A percentile compares a stretch with the other conserved stretches of the same genome.
Evolutionary conservation across 1,140 invertebrate genomes (phyloP).

Genomic region (Plectus sambesii): DNA sequence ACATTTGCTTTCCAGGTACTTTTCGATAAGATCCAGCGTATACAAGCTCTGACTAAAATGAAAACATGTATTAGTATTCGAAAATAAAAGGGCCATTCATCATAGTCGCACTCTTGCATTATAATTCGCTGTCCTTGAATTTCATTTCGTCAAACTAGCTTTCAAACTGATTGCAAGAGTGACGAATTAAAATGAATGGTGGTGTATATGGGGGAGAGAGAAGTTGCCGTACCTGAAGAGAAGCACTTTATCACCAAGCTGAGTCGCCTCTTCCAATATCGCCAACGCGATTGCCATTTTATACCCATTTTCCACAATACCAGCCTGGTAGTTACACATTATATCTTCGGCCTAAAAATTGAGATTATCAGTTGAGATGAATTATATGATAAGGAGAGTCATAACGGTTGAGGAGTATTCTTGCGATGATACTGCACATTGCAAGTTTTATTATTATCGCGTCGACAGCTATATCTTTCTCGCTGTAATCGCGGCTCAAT

Average conservation of each 20-base stretch:
- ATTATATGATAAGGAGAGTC: background rate
- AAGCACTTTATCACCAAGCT: constrained; percentile 75
- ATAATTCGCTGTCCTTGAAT: no score
- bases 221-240: constrained; percentile 58
- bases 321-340: constrained; percentile 67
- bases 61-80: no score
- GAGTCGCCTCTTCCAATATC: constrained; percentile 76
- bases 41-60: constrained; percentile 74
- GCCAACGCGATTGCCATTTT: constrained; percentile 90
- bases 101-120: no score
- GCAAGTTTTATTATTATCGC: no score
- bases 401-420: constrained; percentile 9
- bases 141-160: no score
- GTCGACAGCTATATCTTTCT: no score
- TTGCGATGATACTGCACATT: no score
- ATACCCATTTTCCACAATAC: constrained; percentile 77
- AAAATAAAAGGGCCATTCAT: no score
- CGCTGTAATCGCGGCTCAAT: no score
- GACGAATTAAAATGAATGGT: constrained; percentile 3
- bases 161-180: no score
- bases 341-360: constrained; percentile 62
- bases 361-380: background rate
- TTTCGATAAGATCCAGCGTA: constrained; percentile 90
- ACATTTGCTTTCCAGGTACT: constrained; percentile 72
- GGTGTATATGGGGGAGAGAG: constrained; percentile 15